Evolutionary conservation across 1,140 invertebrate species (phyloP).

Genomic region (Drosophila varians): DNA sequence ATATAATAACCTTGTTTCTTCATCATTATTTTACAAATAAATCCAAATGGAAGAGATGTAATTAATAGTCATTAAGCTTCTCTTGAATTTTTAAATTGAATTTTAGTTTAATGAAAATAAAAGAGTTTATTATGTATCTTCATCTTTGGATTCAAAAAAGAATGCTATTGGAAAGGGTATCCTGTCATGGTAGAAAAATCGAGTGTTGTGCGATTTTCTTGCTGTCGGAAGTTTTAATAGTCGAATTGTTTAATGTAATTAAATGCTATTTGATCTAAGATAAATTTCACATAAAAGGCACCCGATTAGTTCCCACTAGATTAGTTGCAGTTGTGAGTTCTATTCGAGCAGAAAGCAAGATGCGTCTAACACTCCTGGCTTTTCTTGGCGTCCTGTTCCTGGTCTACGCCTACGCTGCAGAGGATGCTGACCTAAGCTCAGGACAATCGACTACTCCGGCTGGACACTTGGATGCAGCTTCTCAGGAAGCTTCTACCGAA

Average conservation of each 20-base stretch:
- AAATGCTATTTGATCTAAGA: not conserved
- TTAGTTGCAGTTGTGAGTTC: not conserved
- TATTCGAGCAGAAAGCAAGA: not conserved
- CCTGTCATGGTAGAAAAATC: too few species aligned
- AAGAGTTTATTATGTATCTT: too few species aligned
- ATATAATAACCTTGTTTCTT: too few species aligned
- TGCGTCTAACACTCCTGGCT: not conserved
- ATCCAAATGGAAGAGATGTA: too few species aligned
- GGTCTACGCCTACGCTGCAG: not conserved
- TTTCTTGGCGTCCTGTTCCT: constrained; percentile 1
- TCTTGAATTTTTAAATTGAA: too few species aligned
- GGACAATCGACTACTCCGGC: not conserved
- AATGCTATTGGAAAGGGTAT: too few species aligned
- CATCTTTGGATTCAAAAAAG: too few species aligned
- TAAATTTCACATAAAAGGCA: not conserved
- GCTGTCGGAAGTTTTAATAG: not conserved
- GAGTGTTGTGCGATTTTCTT: not conserved
- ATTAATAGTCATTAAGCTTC: too few species aligned
- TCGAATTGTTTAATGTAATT: not conserved
- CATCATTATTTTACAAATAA: too few species aligned
- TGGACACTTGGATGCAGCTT: not conserved
- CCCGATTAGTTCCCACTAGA: not conserved
- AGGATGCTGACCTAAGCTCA: not conserved
- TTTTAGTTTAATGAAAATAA: too few species aligned
- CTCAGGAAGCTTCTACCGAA: not conserved